These are phyloP conservation scores for Aulostomus chinensis DNA, from an alignment of 2,797 vertebrate species.

Conservation along the genomic window DNA sequence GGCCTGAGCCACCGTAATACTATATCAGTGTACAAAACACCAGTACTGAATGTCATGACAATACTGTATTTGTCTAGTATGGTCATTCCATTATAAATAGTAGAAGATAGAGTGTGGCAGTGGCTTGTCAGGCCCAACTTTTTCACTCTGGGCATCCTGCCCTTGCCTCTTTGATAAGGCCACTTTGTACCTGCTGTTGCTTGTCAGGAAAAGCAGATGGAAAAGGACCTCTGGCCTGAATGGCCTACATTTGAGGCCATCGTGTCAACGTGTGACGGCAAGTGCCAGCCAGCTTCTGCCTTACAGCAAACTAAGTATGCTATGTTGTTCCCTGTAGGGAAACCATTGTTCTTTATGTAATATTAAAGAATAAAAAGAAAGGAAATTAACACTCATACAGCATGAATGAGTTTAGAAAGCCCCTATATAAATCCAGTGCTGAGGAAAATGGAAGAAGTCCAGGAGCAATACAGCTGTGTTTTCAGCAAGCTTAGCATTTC, in stretches of 20 bases:
- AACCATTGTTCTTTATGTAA: constrained; percentile 54
- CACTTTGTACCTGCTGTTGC: constrained; percentile 35
- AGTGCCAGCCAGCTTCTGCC: neutral
- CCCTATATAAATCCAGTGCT: constrained; percentile 32
- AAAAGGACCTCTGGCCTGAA: constrained; percentile 22
- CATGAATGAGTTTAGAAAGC: constrained; percentile 61
- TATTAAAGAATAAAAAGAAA: constrained; percentile 52
- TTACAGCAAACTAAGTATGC: constrained; percentile 40
- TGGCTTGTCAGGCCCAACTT: too few relatives aligned
- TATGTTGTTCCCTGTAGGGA: constrained; percentile 19
- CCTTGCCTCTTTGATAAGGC: constrained; percentile 23
- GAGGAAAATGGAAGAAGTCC: constrained; percentile 41
- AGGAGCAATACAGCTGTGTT: constrained; percentile 47
- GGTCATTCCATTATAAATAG: too few relatives aligned
- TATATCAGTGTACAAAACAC: too few relatives aligned
- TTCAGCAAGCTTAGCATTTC: constrained; percentile 53
- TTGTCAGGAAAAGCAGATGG: constrained; percentile 42
- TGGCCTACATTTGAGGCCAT: constrained; percentile 40
- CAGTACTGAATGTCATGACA: too few relatives aligned
- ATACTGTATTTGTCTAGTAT: too few relatives aligned
- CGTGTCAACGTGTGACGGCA: constrained; percentile 21
- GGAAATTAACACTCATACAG: constrained; percentile 71
- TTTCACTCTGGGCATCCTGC: neutral
- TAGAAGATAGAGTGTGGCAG: too few relatives aligned
- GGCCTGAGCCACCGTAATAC: too few relatives aligned